Percentiles rank a stretch among this genome's conserved stretches.
These are phyloP conservation scores for Pollimyrus isidori DNA, from an alignment of 2,113 vertebrate genomes.

Conservation along the genomic window DNA sequence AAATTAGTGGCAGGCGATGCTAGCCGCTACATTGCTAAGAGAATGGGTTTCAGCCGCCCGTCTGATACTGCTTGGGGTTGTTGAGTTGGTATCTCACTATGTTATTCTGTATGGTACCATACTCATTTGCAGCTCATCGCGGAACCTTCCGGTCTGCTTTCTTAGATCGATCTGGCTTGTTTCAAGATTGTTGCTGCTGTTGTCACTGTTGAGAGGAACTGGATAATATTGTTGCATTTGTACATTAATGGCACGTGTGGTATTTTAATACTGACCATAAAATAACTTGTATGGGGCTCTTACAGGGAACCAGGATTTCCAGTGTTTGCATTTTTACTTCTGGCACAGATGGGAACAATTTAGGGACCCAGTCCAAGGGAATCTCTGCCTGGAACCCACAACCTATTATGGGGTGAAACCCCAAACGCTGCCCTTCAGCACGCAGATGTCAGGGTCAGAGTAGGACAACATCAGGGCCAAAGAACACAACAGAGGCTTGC, in stretches of 20 bases:
- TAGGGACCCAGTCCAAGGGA: neutral
- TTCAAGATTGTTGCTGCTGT: neutral
- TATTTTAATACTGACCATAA: neutral
- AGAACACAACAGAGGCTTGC: neutral
- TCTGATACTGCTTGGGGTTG: neutral
- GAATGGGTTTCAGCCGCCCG: neutral
- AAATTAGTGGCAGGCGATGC: neutral
- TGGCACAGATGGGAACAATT: slow-evolving; percentile 9
- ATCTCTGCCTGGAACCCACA: neutral
- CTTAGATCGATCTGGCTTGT: neutral
- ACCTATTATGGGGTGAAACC: neutral
- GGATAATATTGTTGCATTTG: neutral
- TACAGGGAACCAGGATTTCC: neutral
- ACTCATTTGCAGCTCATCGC: neutral
- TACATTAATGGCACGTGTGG: neutral
- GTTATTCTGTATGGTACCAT: neutral
- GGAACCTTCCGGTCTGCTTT: neutral
- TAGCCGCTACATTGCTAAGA: neutral
- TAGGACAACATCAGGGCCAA: neutral
- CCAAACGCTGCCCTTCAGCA: neutral
- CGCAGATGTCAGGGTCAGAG: neutral
- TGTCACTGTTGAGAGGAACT: neutral
- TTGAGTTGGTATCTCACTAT: neutral
- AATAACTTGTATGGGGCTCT: neutral
- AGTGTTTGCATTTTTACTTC: neutral